These are phyloP conservation scores for Ailuropoda melanoleuca DNA, from an alignment of 2,113 vertebrate genomes.

Conservation along the genomic window DNA sequence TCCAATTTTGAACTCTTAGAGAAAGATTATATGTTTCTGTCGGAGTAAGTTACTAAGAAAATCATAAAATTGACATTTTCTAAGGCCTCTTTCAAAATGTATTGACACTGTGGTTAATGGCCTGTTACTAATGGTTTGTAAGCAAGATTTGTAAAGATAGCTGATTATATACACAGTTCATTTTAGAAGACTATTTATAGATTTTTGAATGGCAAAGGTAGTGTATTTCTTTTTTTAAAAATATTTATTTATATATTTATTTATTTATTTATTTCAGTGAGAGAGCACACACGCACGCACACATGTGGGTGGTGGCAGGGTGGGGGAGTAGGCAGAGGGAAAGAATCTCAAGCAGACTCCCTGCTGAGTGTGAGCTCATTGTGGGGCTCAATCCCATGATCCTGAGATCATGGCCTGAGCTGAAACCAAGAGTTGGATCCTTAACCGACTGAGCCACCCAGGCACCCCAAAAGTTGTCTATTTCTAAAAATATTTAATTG, in stretches of 20 bases:
- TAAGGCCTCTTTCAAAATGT: conserved; percentile 54
- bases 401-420: neutral
- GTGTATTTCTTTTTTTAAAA: conserved; percentile 22
- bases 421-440: neutral
- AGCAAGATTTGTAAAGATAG: conserved; percentile 44
- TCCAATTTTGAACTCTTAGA: conserved; percentile 41
- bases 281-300: neutral
- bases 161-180: conserved; percentile 27
- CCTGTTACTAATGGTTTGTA: neutral
- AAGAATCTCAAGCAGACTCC: neutral
- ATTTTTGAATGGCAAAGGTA: conserved; percentile 11
- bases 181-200: conserved; percentile 55
- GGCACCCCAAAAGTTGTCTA: neutral
- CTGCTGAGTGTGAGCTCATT: neutral
- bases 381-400: neutral
- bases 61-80: conserved; percentile 58
- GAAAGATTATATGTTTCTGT: conserved; percentile 56
- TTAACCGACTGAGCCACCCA: neutral
- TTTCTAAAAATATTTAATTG: conserved; percentile 66
- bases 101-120: conserved; percentile 60
- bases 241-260: neutral
- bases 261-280: neutral
- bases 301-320: too few species aligned
- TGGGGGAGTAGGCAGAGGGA: neutral
- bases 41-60: conserved; percentile 5